These are phyloP conservation scores for Delphinus delphis DNA, from an alignment of 2,113 vertebrate genomes.

Conservation along the genomic window DNA sequence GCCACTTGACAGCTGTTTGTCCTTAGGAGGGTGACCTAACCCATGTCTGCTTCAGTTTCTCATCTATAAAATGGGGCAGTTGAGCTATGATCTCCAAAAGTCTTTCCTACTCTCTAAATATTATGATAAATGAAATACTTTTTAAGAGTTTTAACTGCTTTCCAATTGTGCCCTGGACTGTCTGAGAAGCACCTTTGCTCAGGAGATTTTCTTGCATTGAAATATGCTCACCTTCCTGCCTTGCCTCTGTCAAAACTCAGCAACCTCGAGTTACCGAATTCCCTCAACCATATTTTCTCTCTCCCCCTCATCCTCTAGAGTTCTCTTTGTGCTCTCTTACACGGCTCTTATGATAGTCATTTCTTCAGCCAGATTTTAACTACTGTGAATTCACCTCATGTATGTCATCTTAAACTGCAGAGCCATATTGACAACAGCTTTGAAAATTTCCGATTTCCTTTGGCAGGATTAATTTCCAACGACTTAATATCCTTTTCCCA, in stretches of 20 bases:
- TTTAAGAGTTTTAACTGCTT: neutral
- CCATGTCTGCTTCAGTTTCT: neutral
- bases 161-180: neutral
- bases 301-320: neutral
- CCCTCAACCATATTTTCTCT: neutral
- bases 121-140: neutral
- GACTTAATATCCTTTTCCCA: constrained; percentile 33
- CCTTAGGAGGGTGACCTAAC: neutral
- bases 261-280: neutral
- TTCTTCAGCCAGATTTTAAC: constrained; percentile 31
- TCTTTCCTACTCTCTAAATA: neutral
- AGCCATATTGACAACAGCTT: constrained; percentile 54
- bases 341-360: neutral
- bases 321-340: neutral
- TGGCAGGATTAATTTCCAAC: constrained; percentile 22
- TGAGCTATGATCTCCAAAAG: neutral
- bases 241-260: neutral
- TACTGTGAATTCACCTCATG: neutral
- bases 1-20: neutral
- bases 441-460: constrained; percentile 53
- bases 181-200: neutral
- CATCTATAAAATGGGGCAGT: neutral
- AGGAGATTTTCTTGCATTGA: neutral
- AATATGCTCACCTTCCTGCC: neutral
- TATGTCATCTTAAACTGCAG: constrained; percentile 3